Evolutionary conservation across 2,888 invertebrate species (phyloP).

Genomic region (Calameuta filiformis): DNA sequence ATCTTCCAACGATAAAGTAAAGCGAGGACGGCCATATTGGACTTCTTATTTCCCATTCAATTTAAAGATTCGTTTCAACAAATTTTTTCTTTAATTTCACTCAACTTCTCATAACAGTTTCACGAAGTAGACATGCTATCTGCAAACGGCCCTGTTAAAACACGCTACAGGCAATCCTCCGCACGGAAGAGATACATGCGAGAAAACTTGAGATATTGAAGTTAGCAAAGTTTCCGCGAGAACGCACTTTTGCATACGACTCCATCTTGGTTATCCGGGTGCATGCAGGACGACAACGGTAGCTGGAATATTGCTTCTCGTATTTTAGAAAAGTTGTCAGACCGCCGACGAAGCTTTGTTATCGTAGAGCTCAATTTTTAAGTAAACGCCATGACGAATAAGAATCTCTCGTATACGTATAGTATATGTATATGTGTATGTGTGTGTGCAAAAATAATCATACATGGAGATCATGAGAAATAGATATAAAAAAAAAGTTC

Average conservation of each 20-base stretch:
- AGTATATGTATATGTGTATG: too few relatives aligned
- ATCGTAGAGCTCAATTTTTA: background rate
- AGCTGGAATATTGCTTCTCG: too few relatives aligned
- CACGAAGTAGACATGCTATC: background rate
- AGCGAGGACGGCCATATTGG: background rate
- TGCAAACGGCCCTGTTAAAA: background rate
- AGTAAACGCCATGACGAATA: background rate
- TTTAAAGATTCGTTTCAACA: background rate
- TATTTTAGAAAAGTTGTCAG: too few relatives aligned
- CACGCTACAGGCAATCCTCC: conserved; percentile 5
- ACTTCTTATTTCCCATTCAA: background rate
- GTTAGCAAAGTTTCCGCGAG: conserved; percentile 18
- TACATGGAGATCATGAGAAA: background rate
- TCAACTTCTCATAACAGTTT: background rate
- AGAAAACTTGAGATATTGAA: conserved; percentile 27
- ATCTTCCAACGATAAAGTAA: background rate
- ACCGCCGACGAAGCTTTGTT: background rate
- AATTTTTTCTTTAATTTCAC: background rate
- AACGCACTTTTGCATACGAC: background rate
- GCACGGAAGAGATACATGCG: conserved; percentile 20
- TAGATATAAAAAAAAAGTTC: background rate
- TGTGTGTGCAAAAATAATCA: background rate
- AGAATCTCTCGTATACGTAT: too few relatives aligned
- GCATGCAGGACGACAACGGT: too few relatives aligned
- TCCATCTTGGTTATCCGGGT: background rate